Evolutionary conservation across 2,797 vertebrate genomes (phyloP), one percentile per base, ranked within the genome.

Genomic region (Takifugu rubripes): DNA sequence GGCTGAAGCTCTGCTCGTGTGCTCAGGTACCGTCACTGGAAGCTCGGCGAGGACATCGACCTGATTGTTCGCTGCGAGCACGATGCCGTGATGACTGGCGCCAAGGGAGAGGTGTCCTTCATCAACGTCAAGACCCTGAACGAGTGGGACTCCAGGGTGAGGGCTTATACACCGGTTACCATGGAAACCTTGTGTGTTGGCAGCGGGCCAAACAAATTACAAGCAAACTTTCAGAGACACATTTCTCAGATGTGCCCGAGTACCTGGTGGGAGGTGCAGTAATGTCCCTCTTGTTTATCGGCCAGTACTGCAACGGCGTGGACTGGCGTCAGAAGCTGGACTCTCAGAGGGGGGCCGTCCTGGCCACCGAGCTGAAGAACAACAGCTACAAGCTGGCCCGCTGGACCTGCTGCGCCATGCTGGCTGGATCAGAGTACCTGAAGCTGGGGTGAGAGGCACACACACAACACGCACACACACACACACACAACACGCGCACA

Each of bases 261-360:
- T 21, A 21, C 21, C 21, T 1, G 31, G 31, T 33, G 1, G 29
- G 29, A 31, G 29, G 29, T 31, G 5, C 29, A 31, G 29, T 31
- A 8, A 31, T 31, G 29, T 40, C 14, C 6, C 10, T 12, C 55
- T 12, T 29, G 12, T 51, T 15, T 14, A 0, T 0, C 56, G 29
- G 0, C 21, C 87, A 99, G 97, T 88, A 95, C 49, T 98, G 97
- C 71, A 99, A 99, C 1, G 96, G 96, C 0, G 96, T 99, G 12
- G 97, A 99, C 90, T 99, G 97, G 97, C 93, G 96, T 48, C 97
- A 99, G 91, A 99, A 99, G 88, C 90, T 99, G 69, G 97, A 99
- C 85, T 99, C 97, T 0, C 96, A 99, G 92, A 88, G 97, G 43
- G 97, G 97, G 24, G 96, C 97, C 0, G 97, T 99, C 64, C 92